These are phyloP conservation scores for Nymphalis urticae DNA, from an alignment of 2,888 invertebrate species.

Conservation along the genomic window DNA sequence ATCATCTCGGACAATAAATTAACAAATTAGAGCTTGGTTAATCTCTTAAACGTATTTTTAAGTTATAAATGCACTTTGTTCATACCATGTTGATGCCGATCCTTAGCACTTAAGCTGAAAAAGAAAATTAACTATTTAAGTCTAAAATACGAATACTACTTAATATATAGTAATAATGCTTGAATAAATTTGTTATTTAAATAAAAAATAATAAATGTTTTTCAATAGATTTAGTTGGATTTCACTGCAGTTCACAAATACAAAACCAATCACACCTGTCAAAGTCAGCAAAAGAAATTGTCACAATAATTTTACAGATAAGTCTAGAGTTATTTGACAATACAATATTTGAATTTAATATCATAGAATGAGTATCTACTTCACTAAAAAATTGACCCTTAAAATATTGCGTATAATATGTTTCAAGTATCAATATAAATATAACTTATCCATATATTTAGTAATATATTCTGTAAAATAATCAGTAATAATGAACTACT, in stretches of 20 bases:
- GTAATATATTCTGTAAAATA: too few species aligned
- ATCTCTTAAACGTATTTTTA: not conserved
- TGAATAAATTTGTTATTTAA: not conserved
- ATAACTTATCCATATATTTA: too few species aligned
- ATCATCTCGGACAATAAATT: not conserved
- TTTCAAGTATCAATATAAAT: too few species aligned
- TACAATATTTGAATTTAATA: not conserved
- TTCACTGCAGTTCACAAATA: slow-evolving; percentile 30
- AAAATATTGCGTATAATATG: not conserved
- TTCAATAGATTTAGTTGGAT: slow-evolving; percentile 45
- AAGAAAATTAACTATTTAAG: slow-evolving; percentile 28
- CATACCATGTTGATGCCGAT: slow-evolving; percentile 60
- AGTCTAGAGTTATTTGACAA: not conserved
- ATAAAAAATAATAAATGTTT: not conserved
- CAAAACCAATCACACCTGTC: slow-evolving; percentile 57
- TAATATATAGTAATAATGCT: not conserved
- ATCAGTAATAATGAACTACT: too few species aligned
- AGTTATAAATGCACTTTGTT: slow-evolving; percentile 11
- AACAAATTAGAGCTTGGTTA: not conserved
- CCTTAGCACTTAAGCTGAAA: slow-evolving; percentile 51
- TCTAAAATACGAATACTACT: slow-evolving; percentile 19
- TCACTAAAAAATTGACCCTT: not conserved
- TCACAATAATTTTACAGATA: slow-evolving; percentile 14
- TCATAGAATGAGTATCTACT: not conserved
- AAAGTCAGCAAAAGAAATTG: slow-evolving; percentile 52